A percentile compares a stretch with the other conserved stretches of the same genome.
These are phyloP conservation scores for Pelochelys cantorii DNA, from an alignment of 2,797 vertebrate species.

Conservation along the genomic window DNA sequence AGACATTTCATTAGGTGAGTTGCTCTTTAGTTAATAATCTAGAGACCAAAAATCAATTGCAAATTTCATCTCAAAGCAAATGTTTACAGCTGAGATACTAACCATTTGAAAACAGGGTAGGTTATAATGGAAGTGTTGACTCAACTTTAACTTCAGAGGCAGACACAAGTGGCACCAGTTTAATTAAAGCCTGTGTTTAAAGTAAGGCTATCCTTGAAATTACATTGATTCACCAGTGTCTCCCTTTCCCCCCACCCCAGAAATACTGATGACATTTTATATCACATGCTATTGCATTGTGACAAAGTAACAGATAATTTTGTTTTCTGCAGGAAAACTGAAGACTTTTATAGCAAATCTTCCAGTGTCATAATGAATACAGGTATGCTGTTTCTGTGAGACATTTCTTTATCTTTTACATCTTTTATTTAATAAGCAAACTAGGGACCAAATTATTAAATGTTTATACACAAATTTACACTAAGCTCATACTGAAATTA, in stretches of 20 bases:
- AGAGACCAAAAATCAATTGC: constrained; percentile 1
- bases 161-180: constrained; percentile 41
- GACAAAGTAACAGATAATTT: constrained; percentile 75
- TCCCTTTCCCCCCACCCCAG: background rate
- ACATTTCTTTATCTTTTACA: constrained; percentile 27
- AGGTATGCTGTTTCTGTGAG: constrained; percentile 85
- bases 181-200: constrained; percentile 68
- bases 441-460: constrained; percentile 15
- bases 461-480: background rate
- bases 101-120: constrained; percentile 43
- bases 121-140: constrained; percentile 35
- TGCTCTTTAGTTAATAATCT: constrained; percentile 17
- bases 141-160: constrained; percentile 64
- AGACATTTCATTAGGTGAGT: background rate
- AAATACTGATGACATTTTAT: constrained; percentile 59
- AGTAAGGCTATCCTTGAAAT: constrained; percentile 58
- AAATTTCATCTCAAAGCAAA: background rate
- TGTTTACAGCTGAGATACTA: constrained; percentile 44
- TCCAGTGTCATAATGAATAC: constrained; percentile 94
- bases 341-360: constrained; percentile 82
- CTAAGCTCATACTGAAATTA: constrained; percentile 12
- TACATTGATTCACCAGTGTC: constrained; percentile 42
- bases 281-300: constrained; percentile 19
- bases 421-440: constrained; percentile 32
- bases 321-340: constrained; percentile 84